Percentiles rank a stretch among this genome's conserved stretches.
phyloP scores from a whole-genome alignment of 1,140 invertebrate species.

The Maconellicoccus hirsutus region DNA sequence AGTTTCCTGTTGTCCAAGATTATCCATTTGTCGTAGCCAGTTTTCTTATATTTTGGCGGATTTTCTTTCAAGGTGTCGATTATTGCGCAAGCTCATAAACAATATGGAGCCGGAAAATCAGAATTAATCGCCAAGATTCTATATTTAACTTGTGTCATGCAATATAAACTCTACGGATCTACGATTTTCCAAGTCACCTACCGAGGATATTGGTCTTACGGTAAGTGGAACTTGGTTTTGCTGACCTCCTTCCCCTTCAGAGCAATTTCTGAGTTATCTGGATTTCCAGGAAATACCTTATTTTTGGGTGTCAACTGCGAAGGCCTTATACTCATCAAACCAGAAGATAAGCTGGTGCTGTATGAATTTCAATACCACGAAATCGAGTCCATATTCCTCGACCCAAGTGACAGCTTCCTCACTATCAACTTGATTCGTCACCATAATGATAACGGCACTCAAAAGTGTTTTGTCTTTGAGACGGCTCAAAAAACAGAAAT shows the following conservation, averaged over 20 bases:
- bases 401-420: constrained; percentile 83
- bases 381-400: constrained; percentile 80
- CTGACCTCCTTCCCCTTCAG: background rate
- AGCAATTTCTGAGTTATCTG: constrained; percentile 16
- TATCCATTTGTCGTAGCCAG: background rate
- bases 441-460: constrained; percentile 34
- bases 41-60: constrained; percentile 20
- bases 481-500: constrained; percentile 80
- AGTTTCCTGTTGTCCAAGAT: constrained; percentile 13
- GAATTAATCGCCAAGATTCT: constrained; percentile 86
- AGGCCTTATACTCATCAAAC: constrained; percentile 76
- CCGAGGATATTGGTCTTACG: constrained; percentile 83
- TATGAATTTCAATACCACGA: constrained; percentile 79
- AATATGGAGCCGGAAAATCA: constrained; percentile 80
- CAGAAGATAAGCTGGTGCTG: constrained; percentile 77
- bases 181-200: constrained; percentile 87
- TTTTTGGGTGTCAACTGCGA: constrained; percentile 83
- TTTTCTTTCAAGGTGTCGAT: constrained; percentile 54
- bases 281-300: constrained; percentile 39
- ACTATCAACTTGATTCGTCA: constrained; percentile 59
- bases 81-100: constrained; percentile 70
- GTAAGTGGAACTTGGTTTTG: constrained; percentile 35
- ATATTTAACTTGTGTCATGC: constrained; percentile 92
- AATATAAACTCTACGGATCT: constrained; percentile 89
- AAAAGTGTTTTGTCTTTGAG: constrained; percentile 87